Base-by-base conservation (phyloP, 2,888 invertebrate genomes). In the Myopa testacea region DNA sequence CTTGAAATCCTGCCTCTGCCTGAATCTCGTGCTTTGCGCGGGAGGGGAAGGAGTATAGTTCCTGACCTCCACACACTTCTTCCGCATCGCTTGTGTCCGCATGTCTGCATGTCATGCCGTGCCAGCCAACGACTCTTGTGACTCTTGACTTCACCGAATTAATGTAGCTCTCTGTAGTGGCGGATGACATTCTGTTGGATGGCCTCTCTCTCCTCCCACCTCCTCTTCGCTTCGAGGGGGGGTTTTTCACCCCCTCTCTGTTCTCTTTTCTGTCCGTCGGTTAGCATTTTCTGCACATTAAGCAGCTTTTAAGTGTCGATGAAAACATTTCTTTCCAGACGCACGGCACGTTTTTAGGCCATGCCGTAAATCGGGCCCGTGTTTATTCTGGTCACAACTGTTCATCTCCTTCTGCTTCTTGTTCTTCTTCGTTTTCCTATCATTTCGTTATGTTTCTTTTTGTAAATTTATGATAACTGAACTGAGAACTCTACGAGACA, bases 331-430 rank as follows among this genome's bases (percentile, higher is more conserved):
- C n/a, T 45, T 52, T 70, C 34, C 34, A 50, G 70, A n/a, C 68
- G 67, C 70, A 19, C n/a, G 55, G 55, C 55, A 55, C 55, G 55
- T 55, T 55, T n/a, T 55, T 55, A 45, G 45, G 55, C 55, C n/a
- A 5, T n/a, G 10, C 2, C 16, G 5, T 55, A 55, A 75, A 68
- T 75, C 26, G 34, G 68, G 60, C 10, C 55, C 55, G 38, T 75
- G 55, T 69, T 60, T 26, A 75, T 75, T 55, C 70, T 45, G 70
- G 70, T 70, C 76, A 75, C 75, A 70, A 69, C 26, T 70, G 45
- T 55, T 55, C n/a, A 55, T 55, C 16, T 55, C 1, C 55, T 69
- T 69, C 69, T 69, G 75, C 69, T 45, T 10, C 45, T 6, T 10
- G 1, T 6, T 8, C 45, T 45, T 26, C 26, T 10, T 45, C 45